phyloP scores from a whole-genome alignment of 1,140 invertebrate species.

The Eueides isabella region DNA sequence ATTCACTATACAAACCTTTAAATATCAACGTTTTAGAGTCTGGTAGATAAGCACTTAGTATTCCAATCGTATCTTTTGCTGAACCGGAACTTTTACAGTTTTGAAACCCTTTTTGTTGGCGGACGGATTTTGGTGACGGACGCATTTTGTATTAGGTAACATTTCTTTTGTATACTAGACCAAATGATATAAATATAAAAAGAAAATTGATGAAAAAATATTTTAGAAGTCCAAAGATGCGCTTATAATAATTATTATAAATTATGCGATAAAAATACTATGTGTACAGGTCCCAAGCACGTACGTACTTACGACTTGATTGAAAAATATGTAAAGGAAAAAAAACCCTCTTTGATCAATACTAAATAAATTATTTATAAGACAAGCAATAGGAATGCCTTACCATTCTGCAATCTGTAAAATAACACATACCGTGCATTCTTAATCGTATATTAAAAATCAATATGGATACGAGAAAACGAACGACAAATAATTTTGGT shows the following conservation, averaged over 20 bases:
- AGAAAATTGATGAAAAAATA: not conserved
- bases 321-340: too few species aligned
- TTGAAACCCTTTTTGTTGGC: not conserved
- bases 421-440: not conserved
- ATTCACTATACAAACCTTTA: too few species aligned
- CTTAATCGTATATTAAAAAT: not conserved
- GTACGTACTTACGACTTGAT: too few species aligned
- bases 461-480: not conserved
- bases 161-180: not conserved
- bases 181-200: not conserved
- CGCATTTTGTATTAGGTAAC: not conserved
- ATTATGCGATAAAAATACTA: too few species aligned
- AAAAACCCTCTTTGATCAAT: not conserved
- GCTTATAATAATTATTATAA: too few species aligned
- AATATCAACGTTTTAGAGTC: too few species aligned
- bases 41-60: not conserved
- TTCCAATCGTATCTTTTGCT: not conserved
- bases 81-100: not conserved
- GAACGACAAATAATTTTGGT: not conserved
- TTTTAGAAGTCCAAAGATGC: not conserved
- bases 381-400: not conserved
- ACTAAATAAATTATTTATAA: conserved; percentile 2
- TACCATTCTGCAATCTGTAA: not conserved
- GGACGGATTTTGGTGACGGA: not conserved
- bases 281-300: too few species aligned